Percentiles rank a stretch among this genome's conserved stretches.
phyloP scores from a whole-genome alignment of 2,113 vertebrate genomes.

The Fregetta grallaria region DNA sequence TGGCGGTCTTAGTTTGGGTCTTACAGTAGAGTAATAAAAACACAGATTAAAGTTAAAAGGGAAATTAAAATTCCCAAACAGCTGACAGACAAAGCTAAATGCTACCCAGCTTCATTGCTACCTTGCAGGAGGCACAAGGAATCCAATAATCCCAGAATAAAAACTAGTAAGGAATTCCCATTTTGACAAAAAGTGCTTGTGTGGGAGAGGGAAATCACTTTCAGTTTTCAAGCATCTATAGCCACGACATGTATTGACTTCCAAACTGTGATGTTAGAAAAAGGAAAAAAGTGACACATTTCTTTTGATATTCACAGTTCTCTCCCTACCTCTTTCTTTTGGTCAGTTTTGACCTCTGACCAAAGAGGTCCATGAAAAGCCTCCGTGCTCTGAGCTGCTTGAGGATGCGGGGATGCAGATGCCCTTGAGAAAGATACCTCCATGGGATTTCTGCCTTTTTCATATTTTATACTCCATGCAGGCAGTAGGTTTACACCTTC shows the following conservation, averaged over 20 bases:
- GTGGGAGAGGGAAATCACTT: not conserved
- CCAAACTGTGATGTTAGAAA: not conserved
- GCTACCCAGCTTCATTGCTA: not conserved
- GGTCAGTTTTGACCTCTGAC: not conserved
- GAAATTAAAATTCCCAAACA: not conserved
- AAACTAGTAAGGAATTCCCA: not conserved
- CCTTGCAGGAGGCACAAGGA: not conserved
- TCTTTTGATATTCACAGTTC: not conserved
- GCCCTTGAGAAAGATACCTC: not conserved
- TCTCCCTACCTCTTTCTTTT: not conserved
- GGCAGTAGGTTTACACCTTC: not conserved
- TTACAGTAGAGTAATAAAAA: not conserved
- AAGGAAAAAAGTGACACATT: not conserved
- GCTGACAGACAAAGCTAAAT: not conserved
- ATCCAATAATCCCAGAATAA: not conserved
- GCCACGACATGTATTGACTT: not conserved
- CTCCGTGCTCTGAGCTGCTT: not conserved
- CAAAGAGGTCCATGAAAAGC: not conserved
- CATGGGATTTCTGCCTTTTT: not conserved
- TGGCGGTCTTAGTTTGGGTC: not conserved
- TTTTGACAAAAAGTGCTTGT: not conserved
- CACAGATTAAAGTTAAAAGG: not conserved
- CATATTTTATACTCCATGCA: rapidly evolving
- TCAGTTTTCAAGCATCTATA: not conserved
- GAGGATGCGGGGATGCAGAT: not conserved